Conservation (phyloP, 2,888 invertebrate species). For the Drosophila merina region DNA sequence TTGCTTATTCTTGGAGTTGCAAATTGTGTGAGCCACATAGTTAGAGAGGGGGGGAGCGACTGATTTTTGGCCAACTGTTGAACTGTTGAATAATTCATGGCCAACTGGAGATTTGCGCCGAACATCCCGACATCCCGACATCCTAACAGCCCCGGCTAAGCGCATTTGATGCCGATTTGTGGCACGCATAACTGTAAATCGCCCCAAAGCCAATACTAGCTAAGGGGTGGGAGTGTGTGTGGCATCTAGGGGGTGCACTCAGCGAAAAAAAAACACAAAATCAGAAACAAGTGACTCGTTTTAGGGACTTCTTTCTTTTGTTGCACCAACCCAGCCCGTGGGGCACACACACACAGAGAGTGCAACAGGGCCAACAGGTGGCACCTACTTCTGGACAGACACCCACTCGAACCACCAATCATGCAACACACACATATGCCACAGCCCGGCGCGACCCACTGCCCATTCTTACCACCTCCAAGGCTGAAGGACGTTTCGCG, state of each 20-base stretch:
- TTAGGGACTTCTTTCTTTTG: conserved; percentile 59
- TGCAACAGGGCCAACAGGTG: conserved; percentile 65
- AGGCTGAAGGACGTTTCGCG: conserved; percentile 65
- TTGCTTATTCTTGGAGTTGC: conserved; percentile 61
- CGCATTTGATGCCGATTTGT: conserved; percentile 75
- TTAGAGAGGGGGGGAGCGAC: not conserved
- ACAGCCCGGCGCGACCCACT: conserved; percentile 16
- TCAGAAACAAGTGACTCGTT: conserved; percentile 9
- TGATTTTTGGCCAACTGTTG: conserved; percentile 51
- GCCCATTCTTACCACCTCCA: conserved; percentile 14
- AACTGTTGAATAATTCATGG: conserved; percentile 79
- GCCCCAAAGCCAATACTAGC: conserved; percentile 35
- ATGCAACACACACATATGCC: conserved; percentile 27
- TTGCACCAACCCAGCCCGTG: conserved; percentile 11
- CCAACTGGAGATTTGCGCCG: conserved; percentile 76
- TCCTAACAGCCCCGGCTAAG: conserved; percentile 48
- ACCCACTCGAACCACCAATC: conserved; percentile 10
- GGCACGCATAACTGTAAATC: conserved; percentile 74
- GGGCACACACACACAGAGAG: conserved; percentile 3
- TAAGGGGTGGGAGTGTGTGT: not conserved
- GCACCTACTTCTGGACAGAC: conserved; percentile 62
- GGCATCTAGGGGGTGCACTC: not conserved
- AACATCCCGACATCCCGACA: conserved; percentile 9
- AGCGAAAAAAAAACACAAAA: not conserved
- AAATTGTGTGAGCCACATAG: conserved; percentile 63